Conservation (phyloP, 2,797 vertebrate species). For the Rallus crepitans region DNA sequence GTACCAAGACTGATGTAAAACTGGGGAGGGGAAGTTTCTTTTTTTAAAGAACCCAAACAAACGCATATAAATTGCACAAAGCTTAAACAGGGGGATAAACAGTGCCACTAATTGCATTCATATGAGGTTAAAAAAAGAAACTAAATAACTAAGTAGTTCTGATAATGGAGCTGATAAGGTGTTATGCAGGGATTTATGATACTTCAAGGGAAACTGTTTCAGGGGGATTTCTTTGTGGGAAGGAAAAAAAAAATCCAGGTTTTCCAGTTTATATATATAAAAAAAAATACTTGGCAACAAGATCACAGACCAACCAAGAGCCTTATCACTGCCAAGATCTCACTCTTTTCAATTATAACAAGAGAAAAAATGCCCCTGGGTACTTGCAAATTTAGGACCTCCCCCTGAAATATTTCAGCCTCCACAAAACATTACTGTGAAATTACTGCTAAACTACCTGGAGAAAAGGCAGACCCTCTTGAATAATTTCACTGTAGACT, state of each 20-base stretch:
- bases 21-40: not conserved
- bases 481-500: not conserved
- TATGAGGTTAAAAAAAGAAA: slow-evolving; percentile 27
- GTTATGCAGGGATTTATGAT: not conserved
- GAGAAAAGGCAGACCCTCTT: slow-evolving; percentile 17
- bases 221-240: not conserved
- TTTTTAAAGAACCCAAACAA: not conserved
- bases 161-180: slow-evolving; percentile 42
- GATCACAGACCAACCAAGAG: not conserved
- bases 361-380: not conserved
- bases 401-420: not conserved
- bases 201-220: slow-evolving; percentile 24
- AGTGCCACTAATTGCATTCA: not conserved
- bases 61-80: not conserved
- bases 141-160: slow-evolving; percentile 44
- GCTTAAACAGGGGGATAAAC: slow-evolving; percentile 5
- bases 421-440: not conserved
- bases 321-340: not conserved
- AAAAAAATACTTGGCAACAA: slow-evolving; percentile 17
- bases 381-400: not conserved
- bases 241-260: not conserved
- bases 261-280: slow-evolving; percentile 5
- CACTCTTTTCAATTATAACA: not conserved
- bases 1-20: slow-evolving; percentile 18
- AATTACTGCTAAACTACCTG: not conserved